Conservation (phyloP, 2,797 vertebrate genomes). For the Anomalospiza imberbis region DNA sequence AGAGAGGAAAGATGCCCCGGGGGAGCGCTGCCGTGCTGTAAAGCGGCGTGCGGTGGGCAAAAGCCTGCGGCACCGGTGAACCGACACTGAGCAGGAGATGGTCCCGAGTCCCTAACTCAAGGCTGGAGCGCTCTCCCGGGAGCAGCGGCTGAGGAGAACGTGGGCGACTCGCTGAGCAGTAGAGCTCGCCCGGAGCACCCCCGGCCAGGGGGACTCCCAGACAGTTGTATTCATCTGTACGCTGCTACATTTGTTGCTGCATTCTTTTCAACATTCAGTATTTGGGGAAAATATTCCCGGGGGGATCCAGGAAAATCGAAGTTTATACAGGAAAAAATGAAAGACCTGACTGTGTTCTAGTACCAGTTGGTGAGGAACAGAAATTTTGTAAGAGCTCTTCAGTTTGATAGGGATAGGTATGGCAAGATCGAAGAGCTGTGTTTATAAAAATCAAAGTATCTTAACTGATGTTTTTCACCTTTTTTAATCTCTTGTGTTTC, state of each 20-base stretch:
- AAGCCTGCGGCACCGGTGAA: neutral
- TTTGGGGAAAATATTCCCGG: neutral
- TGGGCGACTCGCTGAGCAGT: neutral
- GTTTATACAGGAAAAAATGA: neutral
- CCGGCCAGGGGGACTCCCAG: neutral
- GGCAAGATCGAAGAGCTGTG: fast-evolving
- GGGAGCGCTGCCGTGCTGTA: fast-evolving
- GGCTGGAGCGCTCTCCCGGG: neutral
- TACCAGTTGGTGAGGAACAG: neutral
- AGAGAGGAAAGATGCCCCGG: fast-evolving
- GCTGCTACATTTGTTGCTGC: neutral
- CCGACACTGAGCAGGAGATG: neutral
- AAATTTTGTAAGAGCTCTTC: neutral
- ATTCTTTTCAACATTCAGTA: neutral
- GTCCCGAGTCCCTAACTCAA: neutral
- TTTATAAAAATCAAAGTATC: neutral
- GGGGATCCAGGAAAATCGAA: neutral
- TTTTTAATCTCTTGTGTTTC: neutral
- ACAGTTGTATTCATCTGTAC: fast-evolving
- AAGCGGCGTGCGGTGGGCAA: neutral
- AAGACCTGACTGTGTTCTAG: neutral
- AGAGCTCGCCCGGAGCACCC: neutral
- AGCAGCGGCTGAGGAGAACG: neutral
- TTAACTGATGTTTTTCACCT: neutral
- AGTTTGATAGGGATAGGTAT: too few relatives aligned